phyloP scores from a whole-genome alignment of 2,797 vertebrate species.

The Ctenosaura bakeri region DNA sequence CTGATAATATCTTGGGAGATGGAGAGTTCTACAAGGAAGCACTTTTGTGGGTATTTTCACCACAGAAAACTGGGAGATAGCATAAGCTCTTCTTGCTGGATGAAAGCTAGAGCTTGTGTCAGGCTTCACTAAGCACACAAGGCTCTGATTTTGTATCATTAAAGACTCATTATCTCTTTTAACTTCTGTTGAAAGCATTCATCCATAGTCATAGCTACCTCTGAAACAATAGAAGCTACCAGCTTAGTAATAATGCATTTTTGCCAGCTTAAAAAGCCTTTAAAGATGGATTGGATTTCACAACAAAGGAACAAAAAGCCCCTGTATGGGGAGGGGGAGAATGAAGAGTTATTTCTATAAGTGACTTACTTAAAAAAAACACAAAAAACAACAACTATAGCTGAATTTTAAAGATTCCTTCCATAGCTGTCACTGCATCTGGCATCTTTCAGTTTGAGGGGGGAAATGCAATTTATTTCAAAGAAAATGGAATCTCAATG shows the following conservation, averaged over 20 bases:
- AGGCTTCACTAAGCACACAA: constrained; percentile 79
- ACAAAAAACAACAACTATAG: not conserved
- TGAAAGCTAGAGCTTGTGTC: constrained; percentile 76
- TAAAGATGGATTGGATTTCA: constrained; percentile 74
- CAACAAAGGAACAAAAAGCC: constrained; percentile 68
- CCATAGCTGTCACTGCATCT: constrained; percentile 44
- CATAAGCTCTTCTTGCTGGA: constrained; percentile 54
- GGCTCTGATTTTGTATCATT: constrained; percentile 80
- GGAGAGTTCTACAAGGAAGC: constrained; percentile 52
- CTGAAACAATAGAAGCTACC: constrained; percentile 77
- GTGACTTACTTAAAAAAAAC: constrained; percentile 51
- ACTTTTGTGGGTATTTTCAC: constrained; percentile 67
- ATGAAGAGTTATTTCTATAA: constrained; percentile 72
- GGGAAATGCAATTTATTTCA: constrained; percentile 62
- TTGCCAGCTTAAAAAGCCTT: constrained; percentile 74
- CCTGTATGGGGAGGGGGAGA: constrained; percentile 33
- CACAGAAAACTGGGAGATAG: constrained; percentile 53
- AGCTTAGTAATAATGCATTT: constrained; percentile 71
- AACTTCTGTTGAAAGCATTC: constrained; percentile 82
- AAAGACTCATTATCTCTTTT: constrained; percentile 83
- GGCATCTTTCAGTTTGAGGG: constrained; percentile 54
- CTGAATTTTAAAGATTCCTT: constrained; percentile 46
- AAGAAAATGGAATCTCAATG: constrained; percentile 50
- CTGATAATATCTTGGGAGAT: constrained; percentile 53
- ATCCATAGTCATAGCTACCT: constrained; percentile 77